Evolutionary conservation across 2,797 vertebrate genomes (phyloP).

Genomic region (Benthosema pterotum): DNA sequence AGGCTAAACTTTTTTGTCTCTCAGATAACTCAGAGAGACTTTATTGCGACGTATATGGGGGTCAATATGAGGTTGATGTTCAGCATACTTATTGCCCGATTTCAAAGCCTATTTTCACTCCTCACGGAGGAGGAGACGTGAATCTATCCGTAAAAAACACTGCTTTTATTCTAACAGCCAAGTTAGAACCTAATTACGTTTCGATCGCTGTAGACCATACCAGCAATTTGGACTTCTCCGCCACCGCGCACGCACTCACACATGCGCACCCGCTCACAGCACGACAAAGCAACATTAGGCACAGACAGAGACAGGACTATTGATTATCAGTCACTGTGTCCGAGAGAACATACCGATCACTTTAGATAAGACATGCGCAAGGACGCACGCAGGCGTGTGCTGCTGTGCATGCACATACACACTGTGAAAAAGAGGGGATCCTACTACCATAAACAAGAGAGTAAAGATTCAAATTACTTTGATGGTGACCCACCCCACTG

Average conservation of each 20-base stretch:
- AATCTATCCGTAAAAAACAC: neutral
- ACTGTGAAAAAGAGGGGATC: neutral
- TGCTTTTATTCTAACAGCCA: slow-evolving; percentile 10
- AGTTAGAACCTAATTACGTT: slow-evolving; percentile 38
- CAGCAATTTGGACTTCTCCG: neutral
- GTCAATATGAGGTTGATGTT: too few species aligned
- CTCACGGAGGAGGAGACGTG: too few species aligned
- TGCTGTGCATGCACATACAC: neutral
- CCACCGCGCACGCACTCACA: neutral
- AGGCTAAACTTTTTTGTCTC: too few species aligned
- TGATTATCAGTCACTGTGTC: slow-evolving; percentile 59
- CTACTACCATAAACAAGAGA: too few species aligned
- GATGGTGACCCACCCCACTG: too few species aligned
- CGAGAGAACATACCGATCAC: slow-evolving; percentile 60
- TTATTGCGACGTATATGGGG: too few species aligned
- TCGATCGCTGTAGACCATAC: neutral
- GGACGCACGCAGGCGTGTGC: neutral
- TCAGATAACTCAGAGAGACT: too few species aligned
- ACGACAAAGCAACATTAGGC: neutral
- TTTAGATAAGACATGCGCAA: slow-evolving; percentile 32
- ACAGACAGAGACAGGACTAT: slow-evolving; percentile 51
- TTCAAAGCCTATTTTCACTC: too few species aligned
- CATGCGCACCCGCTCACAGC: slow-evolving; percentile 16
- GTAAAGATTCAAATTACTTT: too few species aligned
- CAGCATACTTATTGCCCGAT: too few species aligned